Evolutionary conservation across 2,113 vertebrate species (phyloP), one percentile per base, ranked within the genome.

Genomic region (Cercocebus atys): DNA sequence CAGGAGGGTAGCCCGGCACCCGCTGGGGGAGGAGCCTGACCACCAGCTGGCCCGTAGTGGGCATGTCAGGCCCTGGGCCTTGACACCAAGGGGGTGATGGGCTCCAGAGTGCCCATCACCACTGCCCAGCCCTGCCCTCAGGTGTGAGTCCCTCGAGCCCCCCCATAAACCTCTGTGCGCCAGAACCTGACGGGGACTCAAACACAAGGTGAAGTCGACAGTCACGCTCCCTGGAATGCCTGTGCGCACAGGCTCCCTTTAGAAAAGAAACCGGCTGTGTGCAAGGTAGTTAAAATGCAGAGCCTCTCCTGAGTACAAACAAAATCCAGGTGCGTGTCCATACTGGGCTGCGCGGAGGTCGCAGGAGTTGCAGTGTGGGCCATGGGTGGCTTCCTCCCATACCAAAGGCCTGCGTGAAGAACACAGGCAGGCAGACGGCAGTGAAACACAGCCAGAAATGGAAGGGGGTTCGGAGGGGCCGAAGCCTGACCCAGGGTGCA

Each of bases 141-240:
- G 25, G 32, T 79, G 25, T 8, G 35, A 14, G 68, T 9, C 82
- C 1, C 2, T 75, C 11, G 12, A 38, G 52, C 30, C 14, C 11
- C 1, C 59, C 47, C 38, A 35, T 16, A 27, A 55, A 43, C 3
- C 1, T 64, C 27, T 30, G 14, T 45, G 16, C 30, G 30, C 18
- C 4, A 2, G 17, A 45, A 52, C 10, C 55, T 6, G 32, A 20
- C 2, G 6, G 1, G 38, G n/a, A 5, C 6, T 1, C 16, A 35
- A 17, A 5, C 16, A 14, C 0, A 23, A 80, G 40, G 7, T 7
- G 5, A 38, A 10, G 47, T 35, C 18, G 5, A 12, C 17, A 27
- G 18, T 17, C 16, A 0, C 13, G 9, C 70, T 3, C 38, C 10
- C 22, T 8, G 22, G 38, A 73, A 23, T 5, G 20, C n/a, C n/a